A percentile compares a stretch with the other conserved stretches of the same genome.
These are phyloP conservation scores for Myripristis jacobus DNA, from an alignment of 2,797 vertebrate genomes.

Conservation along the genomic window DNA sequence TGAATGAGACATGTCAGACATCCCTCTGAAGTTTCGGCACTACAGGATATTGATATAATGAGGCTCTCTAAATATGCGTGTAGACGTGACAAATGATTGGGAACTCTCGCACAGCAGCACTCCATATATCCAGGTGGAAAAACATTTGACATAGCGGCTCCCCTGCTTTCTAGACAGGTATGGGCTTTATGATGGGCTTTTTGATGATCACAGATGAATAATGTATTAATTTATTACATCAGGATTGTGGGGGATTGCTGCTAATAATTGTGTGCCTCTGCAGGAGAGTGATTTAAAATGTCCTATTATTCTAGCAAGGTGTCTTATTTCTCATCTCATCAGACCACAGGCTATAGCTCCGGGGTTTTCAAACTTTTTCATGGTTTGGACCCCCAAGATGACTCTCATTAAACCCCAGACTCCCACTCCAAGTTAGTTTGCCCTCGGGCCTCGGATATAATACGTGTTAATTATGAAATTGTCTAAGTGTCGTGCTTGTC, in stretches of 20 bases:
- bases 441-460: too few species aligned
- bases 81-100: slow-evolving; percentile 18
- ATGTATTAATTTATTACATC: slow-evolving; percentile 29
- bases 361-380: too few species aligned
- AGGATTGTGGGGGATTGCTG: slow-evolving; percentile 5
- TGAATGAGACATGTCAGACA: not conserved
- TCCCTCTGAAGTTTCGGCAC: not conserved
- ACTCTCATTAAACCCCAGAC: too few species aligned
- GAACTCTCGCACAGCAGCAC: not conserved
- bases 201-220: slow-evolving; percentile 37
- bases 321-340: slow-evolving; percentile 1
- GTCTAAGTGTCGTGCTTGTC: too few species aligned
- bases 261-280: slow-evolving; percentile 13
- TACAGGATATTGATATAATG: slow-evolving; percentile 15
- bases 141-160: slow-evolving; percentile 1
- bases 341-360: slow-evolving; percentile 1
- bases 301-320: slow-evolving; percentile 22
- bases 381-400: too few species aligned
- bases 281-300: slow-evolving; percentile 21
- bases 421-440: too few species aligned
- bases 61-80: slow-evolving; percentile 11
- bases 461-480: too few species aligned
- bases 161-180: not conserved
- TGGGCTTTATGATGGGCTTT: not conserved
- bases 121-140: not conserved